Evolutionary conservation across 2,888 invertebrate genomes (phyloP), one percentile per base, ranked within the genome.

Genomic region (Thecocarcelia acutangulata): DNA sequence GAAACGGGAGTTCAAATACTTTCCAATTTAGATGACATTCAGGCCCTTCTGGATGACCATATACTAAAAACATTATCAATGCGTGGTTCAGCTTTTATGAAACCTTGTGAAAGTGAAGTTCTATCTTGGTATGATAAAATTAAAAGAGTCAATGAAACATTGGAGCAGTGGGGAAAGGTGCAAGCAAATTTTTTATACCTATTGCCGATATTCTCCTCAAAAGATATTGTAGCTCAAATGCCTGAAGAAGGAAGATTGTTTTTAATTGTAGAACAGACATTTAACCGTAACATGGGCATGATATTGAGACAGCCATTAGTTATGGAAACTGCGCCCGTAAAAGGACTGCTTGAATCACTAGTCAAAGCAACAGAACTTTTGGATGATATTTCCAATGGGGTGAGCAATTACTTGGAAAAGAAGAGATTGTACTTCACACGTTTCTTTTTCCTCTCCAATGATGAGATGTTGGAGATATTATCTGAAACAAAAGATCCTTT

Each of bases 361-460:
- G 91, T 92, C 88, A 93, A 94, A 63, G 87, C 92, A 85, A 85
- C 91, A 88, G 84, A 90, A 33, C 90, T 93, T 61, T 87, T 95
- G 52, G 94, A 94, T 81, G 92, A 92, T 81, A 93, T 94, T 61
- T 92, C 92, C 78, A 92, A 92, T 80, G 94, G 94, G 0, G 92
- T 95, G 0, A 93, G 93, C 85, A 91, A 92, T 59, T 95, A 94
- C 87, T 90, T 95, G 76, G 93, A 94, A 86, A 92, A 93, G 87
- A 94, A 94, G 85, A 91, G 94, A 77, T 88, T 93, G 12, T 93
- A 91, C 85, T 95, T 95, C 87, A 93, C 95, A 13, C 93, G 95
- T 84, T 94, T 96, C 87, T 95, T 95, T 90, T 96, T 96, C 86
- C 89, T 96, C 70, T 94, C 95, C 0, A 95, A 96, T 87, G 93